These are phyloP conservation scores for Pagetopsis macropterus DNA, from an alignment of 2,797 vertebrate genomes.

Conservation along the genomic window DNA sequence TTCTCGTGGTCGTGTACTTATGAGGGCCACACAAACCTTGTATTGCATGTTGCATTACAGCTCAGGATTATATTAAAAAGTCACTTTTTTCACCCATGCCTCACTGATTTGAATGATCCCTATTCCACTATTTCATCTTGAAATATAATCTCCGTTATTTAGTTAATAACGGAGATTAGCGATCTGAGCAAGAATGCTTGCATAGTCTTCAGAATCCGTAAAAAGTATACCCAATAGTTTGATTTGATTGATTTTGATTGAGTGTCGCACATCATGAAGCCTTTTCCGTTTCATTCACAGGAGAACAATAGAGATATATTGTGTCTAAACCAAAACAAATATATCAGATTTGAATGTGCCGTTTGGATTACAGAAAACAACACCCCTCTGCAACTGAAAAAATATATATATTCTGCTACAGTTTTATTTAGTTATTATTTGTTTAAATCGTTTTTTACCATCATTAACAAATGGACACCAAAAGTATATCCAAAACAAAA, in stretches of 20 bases:
- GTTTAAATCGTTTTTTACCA: too few species aligned
- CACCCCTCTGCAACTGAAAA: not conserved
- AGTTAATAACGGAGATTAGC: conserved; percentile 9
- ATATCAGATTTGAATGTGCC: conserved; percentile 23
- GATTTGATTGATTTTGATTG: conserved; percentile 54
- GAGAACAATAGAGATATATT: conserved; percentile 42
- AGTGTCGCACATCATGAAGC: conserved; percentile 41
- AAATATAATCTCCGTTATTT: conserved; percentile 54
- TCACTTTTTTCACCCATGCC: conserved; percentile 48
- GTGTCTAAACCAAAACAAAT: conserved; percentile 38
- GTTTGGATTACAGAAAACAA: conserved; percentile 37
- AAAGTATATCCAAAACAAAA: too few species aligned
- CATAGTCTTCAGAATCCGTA: conserved; percentile 41
- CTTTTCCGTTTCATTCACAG: conserved; percentile 19
- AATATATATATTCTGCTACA: too few species aligned
- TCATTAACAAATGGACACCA: too few species aligned
- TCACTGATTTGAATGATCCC: conserved; percentile 33
- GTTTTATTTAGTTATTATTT: too few species aligned
- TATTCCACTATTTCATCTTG: conserved; percentile 41
- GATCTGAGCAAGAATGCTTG: conserved; percentile 23
- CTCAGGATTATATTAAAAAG: conserved; percentile 28
- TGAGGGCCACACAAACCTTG: conserved; percentile 25
- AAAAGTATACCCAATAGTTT: conserved; percentile 33
- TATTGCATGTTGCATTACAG: conserved; percentile 22
- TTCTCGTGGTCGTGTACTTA: conserved; percentile 21